Conservation (phyloP, 2,888 invertebrate genomes). For the Subacronicta megacephala region DNA sequence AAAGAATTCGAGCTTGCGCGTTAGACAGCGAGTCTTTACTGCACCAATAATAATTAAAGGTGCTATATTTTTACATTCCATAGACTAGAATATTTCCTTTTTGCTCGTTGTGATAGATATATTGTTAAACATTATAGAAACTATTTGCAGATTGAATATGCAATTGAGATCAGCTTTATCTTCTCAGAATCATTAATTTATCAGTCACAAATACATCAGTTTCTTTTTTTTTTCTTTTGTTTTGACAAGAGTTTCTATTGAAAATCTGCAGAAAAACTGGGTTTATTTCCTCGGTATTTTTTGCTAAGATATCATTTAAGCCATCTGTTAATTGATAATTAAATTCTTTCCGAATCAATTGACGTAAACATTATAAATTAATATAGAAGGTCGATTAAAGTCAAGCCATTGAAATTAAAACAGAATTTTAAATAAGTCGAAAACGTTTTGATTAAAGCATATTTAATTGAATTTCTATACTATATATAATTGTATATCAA, state of each 20-base stretch:
- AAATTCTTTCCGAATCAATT: conserved; percentile 2
- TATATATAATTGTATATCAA: conserved; percentile 30
- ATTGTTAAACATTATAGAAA: conserved; percentile 5
- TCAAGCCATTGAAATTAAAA: conserved; percentile 28
- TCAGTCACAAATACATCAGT: no score
- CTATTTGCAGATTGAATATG: conserved; percentile 17
- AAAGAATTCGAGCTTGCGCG: conserved; percentile 42
- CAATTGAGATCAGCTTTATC: no score
- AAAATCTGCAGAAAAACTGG: no score
- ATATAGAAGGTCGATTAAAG: conserved; percentile 22
- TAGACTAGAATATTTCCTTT: conserved; percentile 9
- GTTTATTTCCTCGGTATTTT: no score
- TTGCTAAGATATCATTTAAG: no score
- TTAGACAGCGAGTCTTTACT: conserved; percentile 37
- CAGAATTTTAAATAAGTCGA: conserved; percentile 12
- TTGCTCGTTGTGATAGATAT: conserved; percentile 17
- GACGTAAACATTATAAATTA: conserved; percentile 24
- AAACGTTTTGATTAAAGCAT: conserved; percentile 35
- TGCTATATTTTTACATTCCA: conserved; percentile 41
- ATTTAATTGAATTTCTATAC: conserved; percentile 34
- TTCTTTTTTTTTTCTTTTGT: no score
- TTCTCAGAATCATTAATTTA: no score
- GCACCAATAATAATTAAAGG: conserved; percentile 47
- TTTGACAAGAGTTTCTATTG: no score
- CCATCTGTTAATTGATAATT: no score